Base-by-base conservation (phyloP, 53 echinoderm and acorn worm species). In the Paracentrotus lividus region DNA sequence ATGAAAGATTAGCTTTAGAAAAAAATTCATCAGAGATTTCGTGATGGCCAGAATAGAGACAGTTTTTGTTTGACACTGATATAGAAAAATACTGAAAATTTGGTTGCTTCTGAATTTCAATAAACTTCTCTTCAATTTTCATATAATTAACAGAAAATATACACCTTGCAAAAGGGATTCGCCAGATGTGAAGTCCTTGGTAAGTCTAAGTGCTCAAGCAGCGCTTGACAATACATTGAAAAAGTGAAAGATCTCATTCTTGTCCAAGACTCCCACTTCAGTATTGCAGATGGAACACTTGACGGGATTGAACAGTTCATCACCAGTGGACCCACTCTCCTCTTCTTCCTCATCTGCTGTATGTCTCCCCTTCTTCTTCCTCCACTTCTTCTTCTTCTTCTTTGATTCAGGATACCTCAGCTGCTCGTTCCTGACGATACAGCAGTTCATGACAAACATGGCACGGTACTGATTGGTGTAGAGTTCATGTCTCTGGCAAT, bases 371-470 rank as follows among this genome's bases (percentile, higher is more conserved):
- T 89, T 95, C 69, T 93, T 95, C 88, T 90, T 94, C 94, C 87
- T 85, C 93, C 93, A 58, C 23, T 88, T 93, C 85, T 87, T 94
- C 42, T 88, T 69, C 49, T 94, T 94, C 91, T 92, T 95, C 92
- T 93, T 90, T 23, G 96, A 96, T 8, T 84, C 94, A 45, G 94
- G 85, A 93, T 96, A 99, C 38, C 90, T 75, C 77, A 99, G 93
- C 16, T 93, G 92, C 85, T 99, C 99, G 10, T 85, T 87, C 38
- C 95, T 93, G 16, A 97, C 60, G 60, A 99, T 97, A 77, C 60
- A 90, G 90, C 99, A 99, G 95, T 97, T 99, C 75, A 99, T 89
- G 49, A 96, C 99, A 88, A 99, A 99, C 96, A 97, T 99, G 36
- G 99, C 99, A 8, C 99, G 84, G 90, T 89, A 99, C 90, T 99